phyloP scores from a whole-genome alignment of 2,113 vertebrate species.

The Scytalopus superciliaris region DNA sequence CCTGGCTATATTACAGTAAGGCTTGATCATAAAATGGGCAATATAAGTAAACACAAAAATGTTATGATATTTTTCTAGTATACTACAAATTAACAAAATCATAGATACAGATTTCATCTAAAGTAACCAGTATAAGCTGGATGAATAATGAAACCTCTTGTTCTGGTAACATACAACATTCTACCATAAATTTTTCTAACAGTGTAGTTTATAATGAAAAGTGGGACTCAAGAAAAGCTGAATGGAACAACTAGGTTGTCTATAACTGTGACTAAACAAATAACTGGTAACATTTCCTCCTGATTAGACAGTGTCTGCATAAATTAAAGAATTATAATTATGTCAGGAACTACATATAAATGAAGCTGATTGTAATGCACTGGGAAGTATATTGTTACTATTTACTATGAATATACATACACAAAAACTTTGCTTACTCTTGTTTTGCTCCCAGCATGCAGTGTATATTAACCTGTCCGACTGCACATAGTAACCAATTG shows the following conservation, averaged over 20 bases:
- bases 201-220: not conserved
- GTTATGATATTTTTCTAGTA: not conserved
- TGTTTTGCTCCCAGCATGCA: constrained; percentile 52
- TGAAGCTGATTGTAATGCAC: constrained; percentile 37
- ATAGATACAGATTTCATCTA: not conserved
- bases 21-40: not conserved
- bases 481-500: constrained; percentile 66
- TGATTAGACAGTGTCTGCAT: constrained; percentile 57
- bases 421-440: constrained; percentile 59
- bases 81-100: not conserved
- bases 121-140: not conserved
- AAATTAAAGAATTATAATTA: constrained; percentile 61
- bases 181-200: not conserved
- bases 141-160: not conserved
- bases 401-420: constrained; percentile 22
- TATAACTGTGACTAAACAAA: constrained; percentile 38
- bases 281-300: constrained; percentile 34
- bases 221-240: not conserved
- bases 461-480: constrained; percentile 51
- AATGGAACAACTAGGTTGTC: not conserved
- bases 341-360: constrained; percentile 54
- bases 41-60: not conserved
- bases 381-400: not conserved
- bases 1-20: not conserved
- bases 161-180: not conserved